A percentile compares a stretch with the other conserved stretches of the same genome.
Conservation (phyloP, 2,888 invertebrate genomes). For the Chrysodeixis includens region DNA sequence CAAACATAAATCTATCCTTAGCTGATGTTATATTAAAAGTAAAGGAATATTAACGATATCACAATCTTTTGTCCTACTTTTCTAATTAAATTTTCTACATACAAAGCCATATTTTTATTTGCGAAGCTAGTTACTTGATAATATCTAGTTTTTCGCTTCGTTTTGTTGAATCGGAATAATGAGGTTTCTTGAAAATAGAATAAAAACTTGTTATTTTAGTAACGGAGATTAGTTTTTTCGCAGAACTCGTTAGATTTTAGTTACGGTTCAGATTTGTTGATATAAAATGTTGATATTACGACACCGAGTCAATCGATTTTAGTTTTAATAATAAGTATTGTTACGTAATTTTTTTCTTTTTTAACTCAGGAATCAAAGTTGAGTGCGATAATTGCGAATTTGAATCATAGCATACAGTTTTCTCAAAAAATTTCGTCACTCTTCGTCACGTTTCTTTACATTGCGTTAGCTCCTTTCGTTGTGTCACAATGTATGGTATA, state of each 20-base stretch:
- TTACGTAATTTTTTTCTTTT: no score
- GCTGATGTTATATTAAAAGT: background rate
- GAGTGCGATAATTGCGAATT: no score
- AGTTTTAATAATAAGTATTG: no score
- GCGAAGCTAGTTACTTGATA: background rate
- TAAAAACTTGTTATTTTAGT: slow-evolving; percentile 10
- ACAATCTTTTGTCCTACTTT: background rate
- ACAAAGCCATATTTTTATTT: slow-evolving; percentile 11
- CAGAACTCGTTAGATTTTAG: background rate
- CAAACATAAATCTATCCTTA: background rate
- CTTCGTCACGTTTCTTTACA: background rate
- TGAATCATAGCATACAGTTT: no score
- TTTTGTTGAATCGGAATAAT: background rate
- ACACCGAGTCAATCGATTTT: no score
- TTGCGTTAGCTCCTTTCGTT: background rate
- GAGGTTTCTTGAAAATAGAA: slow-evolving; percentile 5
- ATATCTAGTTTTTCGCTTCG: slow-evolving; percentile 7
- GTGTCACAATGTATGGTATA: background rate
- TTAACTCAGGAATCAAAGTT: no score
- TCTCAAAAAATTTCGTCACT: no score
- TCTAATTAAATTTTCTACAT: slow-evolving; percentile 8
- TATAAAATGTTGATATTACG: background rate
- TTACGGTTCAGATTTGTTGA: background rate
- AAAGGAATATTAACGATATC: background rate
- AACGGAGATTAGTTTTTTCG: background rate